Evolutionary conservation across 2,888 invertebrate genomes (phyloP), one percentile per base, ranked within the genome.

Genomic region (Drosophila sordidapex): DNA sequence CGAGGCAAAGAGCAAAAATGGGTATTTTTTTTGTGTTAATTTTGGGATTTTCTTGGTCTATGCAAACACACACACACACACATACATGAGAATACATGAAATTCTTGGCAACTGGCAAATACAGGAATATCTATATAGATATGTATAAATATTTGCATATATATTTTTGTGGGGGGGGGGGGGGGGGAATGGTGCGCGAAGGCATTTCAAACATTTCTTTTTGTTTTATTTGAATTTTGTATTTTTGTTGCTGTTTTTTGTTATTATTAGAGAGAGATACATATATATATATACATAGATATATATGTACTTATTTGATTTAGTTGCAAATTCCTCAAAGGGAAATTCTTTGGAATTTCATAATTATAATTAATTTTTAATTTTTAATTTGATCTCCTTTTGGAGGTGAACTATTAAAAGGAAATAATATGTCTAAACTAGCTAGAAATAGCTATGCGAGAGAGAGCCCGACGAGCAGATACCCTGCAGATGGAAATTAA

Each of bases 261-360:
- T 87, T 87, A 84, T 83, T 83, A 84, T 81, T 87, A 87, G 87
- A 81, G 89, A 83, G 82, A 83, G 87, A 74, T 29, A 7, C 73
- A 21, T 3, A 40, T n/a, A 10, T n/a, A 18, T 38, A 38, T 2
- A 52, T 8, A 52, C 0, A 52, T 49, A 73, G 70, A 69, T 69
- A 63, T 78, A 48, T 40, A 25, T 25, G 43, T 46, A 71, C 52
- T 40, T 61, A 75, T 71, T 68, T 83, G 13, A 82, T 86, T 79
- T 86, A 77, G 75, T 76, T 81, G 69, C 70, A 87, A 88, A 90
- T 86, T 90, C 82, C 76, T 76, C 48, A 70, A 70, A 33, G 21
- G 46, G 15, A 2, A 72, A 60, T 72, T 77, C 63, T 25, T 1
- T 31, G n/a, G 38, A 72, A 59, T 51, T 64, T 21, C 31, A 36